These are phyloP conservation scores for Girardia tigrina DNA, from an alignment of 2,888 invertebrate species.

Conservation along the genomic window DNA sequence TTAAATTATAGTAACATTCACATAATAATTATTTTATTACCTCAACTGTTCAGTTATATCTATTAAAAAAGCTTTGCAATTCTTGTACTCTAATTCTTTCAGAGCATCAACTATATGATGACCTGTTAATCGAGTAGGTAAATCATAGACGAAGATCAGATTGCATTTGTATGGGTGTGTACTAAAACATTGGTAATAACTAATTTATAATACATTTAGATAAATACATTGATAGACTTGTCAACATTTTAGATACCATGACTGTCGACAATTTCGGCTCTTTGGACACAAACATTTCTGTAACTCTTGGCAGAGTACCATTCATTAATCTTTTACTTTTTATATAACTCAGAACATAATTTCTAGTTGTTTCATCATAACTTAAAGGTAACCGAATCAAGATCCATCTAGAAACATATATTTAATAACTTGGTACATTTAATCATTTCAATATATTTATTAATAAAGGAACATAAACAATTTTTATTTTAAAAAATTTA, in stretches of 20 bases:
- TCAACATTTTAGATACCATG: not conserved
- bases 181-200: not conserved
- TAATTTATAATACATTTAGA: not conserved
- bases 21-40: not conserved
- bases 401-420: not conserved
- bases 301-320: not conserved
- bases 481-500: too few relatives aligned
- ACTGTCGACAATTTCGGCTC: not conserved
- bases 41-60: not conserved
- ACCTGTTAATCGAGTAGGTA: not conserved
- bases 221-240: not conserved
- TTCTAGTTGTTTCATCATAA: not conserved
- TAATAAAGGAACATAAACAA: too few relatives aligned
- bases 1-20: not conserved
- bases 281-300: not conserved
- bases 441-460: too few relatives aligned
- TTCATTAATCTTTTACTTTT: not conserved
- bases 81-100: not conserved
- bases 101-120: constrained; percentile 15
- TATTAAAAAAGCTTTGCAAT: not conserved
- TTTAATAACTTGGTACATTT: not conserved
- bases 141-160: not conserved
- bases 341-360: not conserved
- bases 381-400: not conserved
- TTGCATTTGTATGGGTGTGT: not conserved